Base-by-base conservation (phyloP, 2,113 vertebrate genomes). In the Lipophrys pholis region DNA sequence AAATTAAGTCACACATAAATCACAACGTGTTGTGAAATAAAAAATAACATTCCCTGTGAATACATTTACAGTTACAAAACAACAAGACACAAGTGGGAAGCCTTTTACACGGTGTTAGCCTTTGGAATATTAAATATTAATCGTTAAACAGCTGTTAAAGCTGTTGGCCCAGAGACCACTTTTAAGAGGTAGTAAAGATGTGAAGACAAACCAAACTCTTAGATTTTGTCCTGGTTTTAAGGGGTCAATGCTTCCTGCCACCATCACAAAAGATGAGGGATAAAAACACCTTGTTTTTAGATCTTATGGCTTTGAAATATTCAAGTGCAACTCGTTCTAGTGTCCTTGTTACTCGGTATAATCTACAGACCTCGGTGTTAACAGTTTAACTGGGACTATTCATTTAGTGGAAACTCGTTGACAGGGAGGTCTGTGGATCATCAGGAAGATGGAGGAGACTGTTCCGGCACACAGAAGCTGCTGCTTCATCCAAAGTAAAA, bases 291-390 rank as follows among this genome's bases (percentile, higher is more conserved):
- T 52, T 69, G 38, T 17, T 51, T 70, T 42, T 16, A 60, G 56
- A 42, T 14, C 50, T 63, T 14, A 35, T 43, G 54, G 43, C 11
- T 5, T 35, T 63, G 39, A 50, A 39, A 40, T 11, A 64, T 51
- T 40, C 61, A 52, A n/a, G 15, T 21, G 48, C 48, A 12, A 6
- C 11, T 59, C 57, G 5, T n/a, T 35, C 17, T 43, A 30, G 6
- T 42, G 42, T 17, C 42, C 7, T n/a, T 40, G 45, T 43, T 38
- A 7, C 59, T 58, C 30, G 49, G 56, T 60, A 61, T 66, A 53
- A 56, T 61, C 70, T 60, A 41, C 75, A 53, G 75, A 69, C 54
- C 8, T 62, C 39, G 0, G 60, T 70, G 70, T 71, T 70, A 75
- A 62, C 70, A 53, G 46, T 53, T 64, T 74, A 5, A 74, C 36